Evolutionary conservation across 37 sponge, comb jelly and placozoan genomes (phyloP).

Genomic region (Mnemiopsis leidyi): DNA sequence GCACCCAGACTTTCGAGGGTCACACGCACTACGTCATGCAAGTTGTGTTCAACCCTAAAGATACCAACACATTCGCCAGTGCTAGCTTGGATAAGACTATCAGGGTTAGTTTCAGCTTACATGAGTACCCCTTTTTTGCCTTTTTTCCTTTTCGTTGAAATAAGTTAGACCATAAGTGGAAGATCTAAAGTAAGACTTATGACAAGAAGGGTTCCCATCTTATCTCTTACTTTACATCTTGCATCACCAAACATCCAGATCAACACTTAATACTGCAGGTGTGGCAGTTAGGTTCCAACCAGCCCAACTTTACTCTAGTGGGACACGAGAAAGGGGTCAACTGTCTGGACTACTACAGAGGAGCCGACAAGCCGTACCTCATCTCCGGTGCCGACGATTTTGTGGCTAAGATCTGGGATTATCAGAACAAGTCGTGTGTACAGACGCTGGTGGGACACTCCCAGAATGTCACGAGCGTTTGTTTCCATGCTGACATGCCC

Average conservation of each 20-base stretch:
- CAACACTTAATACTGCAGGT: no score
- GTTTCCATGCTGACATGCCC: constrained; percentile 95
- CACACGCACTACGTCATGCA: constrained; percentile 99
- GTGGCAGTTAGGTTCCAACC: constrained; percentile 91
- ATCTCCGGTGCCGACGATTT: constrained; percentile 97
- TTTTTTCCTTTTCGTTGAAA: no score
- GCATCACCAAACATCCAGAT: no score
- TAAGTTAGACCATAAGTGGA: no score
- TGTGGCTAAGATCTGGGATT: constrained; percentile 90
- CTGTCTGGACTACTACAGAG: constrained; percentile 94
- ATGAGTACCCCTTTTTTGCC: no score
- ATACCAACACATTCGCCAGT: constrained; percentile 98
- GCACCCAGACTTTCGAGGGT: constrained; percentile 92
- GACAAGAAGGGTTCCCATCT: no score
- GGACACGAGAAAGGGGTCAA: constrained; percentile 98
- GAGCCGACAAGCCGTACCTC: constrained; percentile 97
- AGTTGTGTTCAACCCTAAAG: constrained; percentile 97
- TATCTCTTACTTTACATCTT: no score
- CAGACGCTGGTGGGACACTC: constrained; percentile 95
- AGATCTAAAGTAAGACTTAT: no score
- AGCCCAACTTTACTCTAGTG: constrained; percentile 96
- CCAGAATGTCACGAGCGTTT: constrained; percentile 89
- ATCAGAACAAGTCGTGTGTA: constrained; percentile 95
- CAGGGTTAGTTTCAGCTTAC: constrained; percentile 78
- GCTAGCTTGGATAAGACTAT: constrained; percentile 90